Conservation (phyloP, 2,888 invertebrate species). For the Creontiades dilutus region DNA sequence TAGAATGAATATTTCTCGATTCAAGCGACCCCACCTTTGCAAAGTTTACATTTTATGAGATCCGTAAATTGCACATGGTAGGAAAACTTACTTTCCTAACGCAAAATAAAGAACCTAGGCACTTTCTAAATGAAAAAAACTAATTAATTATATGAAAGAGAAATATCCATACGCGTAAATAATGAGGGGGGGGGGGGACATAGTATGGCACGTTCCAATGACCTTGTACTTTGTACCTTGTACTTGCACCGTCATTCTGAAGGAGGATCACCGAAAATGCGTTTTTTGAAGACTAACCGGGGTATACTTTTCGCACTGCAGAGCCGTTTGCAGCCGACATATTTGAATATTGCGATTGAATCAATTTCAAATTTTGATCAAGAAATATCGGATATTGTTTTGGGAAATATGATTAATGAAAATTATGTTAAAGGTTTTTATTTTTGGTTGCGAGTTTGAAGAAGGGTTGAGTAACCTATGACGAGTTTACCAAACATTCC, state of each 20-base stretch:
- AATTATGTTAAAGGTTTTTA: background rate
- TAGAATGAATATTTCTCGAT: background rate
- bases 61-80: constrained; percentile 66
- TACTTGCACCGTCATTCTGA: background rate
- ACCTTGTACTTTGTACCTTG: background rate
- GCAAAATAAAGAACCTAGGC: constrained; percentile 25
- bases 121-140: constrained; percentile 22
- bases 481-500: background rate
- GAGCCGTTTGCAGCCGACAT: background rate
- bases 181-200: background rate
- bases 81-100: constrained; percentile 44
- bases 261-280: constrained; percentile 1
- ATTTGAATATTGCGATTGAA: background rate
- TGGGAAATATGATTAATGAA: background rate
- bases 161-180: background rate
- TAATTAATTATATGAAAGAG: background rate
- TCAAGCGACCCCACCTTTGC: constrained; percentile 32
- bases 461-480: background rate
- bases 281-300: background rate
- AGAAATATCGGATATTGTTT: too few species aligned
- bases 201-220: constrained; percentile 48
- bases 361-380: background rate
- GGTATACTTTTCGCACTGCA: too few species aligned
- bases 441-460: background rate
- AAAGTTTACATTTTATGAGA: constrained; percentile 65